A percentile compares a stretch with the other conserved stretches of the same genome.
phyloP scores from a whole-genome alignment of 2,888 invertebrate species.

The Macrosiphum euphorbiae region DNA sequence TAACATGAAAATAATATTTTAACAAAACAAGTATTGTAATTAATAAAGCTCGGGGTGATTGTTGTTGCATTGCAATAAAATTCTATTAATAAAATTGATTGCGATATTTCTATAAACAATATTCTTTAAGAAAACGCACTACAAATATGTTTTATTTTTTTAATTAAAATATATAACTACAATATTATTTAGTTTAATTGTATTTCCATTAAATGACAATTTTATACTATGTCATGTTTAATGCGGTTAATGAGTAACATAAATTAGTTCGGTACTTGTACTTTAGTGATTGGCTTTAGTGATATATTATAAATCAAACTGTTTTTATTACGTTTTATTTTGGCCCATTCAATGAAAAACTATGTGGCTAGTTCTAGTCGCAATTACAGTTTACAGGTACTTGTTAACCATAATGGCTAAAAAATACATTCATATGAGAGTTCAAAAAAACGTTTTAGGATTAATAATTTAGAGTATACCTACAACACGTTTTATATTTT shows the following conservation, averaged over 20 bases:
- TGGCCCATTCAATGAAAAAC: neutral
- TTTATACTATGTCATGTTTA: neutral
- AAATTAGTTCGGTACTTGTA: neutral
- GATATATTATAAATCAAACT: neutral
- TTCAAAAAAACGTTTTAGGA: neutral
- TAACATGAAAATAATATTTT: conserved; percentile 4
- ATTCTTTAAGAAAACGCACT: too few species aligned
- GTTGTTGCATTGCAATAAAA: neutral
- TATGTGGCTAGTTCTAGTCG: neutral
- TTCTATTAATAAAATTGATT: too few species aligned
- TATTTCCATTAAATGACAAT: neutral
- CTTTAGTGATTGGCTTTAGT: neutral
- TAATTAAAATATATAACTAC: too few species aligned
- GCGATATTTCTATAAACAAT: too few species aligned
- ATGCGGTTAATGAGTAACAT: too few species aligned
- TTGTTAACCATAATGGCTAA: neutral
- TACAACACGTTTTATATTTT: neutral
- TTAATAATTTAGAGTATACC: neutral
- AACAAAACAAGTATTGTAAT: neutral
- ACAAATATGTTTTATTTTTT: too few species aligned
- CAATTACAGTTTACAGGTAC: neutral
- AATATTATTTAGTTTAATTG: neutral
- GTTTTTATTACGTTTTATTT: neutral
- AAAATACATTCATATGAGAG: neutral
- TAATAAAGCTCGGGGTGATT: neutral